Evolutionary conservation across 2,888 invertebrate genomes (phyloP), one percentile per base, ranked within the genome.

Genomic region (Germaria angustata): DNA sequence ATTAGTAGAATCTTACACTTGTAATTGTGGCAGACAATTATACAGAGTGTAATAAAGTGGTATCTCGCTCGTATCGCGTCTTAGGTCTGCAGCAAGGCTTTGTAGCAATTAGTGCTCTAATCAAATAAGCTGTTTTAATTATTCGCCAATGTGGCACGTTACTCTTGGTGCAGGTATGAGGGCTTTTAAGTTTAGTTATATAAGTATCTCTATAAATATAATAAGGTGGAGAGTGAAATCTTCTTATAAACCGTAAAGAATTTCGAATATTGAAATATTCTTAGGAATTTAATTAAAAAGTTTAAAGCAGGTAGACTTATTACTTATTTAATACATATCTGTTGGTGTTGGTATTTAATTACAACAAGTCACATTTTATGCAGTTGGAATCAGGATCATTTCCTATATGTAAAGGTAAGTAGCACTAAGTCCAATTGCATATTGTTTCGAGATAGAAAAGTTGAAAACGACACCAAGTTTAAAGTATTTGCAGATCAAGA

Each of bases 121-220:
- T 86, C 86, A 86, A 86, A 86, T 86, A 86, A 86, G 84, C 86
- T 84, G 80, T 81, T 85, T 85, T 86, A 86, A 86, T 86, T 86
- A 84, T 63, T 78, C 79, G 66, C 55, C 77, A 46, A 57, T 72
- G 71, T 71, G 36, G 69, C 46, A 68, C 46, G 65, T 46, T 51
- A n/a, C 32, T 44, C 15, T 20, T 2, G 34, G 1, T 59, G 15
- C 3, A n/a, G 6, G 6, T 11, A 0, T 65, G 8, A 2, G 28
- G 41, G 17, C 5, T 4, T 59, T 39, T 15, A 66, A 68, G 28
- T 59, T 59, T 66, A n/a, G 13, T 39, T 20, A 2, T n/a, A n/a
- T n/a, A 13, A 55, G 22, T 2, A 9, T 15, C 28, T 11, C 8
- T 20, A 4, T n/a, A 13, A 32, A 32, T 2, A n/a, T 44, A 11